A percentile compares a stretch with the other conserved stretches of the same genome.
These are phyloP conservation scores for Pinctada fucata DNA, from an alignment of 2,888 invertebrate genomes.

Conservation along the genomic window DNA sequence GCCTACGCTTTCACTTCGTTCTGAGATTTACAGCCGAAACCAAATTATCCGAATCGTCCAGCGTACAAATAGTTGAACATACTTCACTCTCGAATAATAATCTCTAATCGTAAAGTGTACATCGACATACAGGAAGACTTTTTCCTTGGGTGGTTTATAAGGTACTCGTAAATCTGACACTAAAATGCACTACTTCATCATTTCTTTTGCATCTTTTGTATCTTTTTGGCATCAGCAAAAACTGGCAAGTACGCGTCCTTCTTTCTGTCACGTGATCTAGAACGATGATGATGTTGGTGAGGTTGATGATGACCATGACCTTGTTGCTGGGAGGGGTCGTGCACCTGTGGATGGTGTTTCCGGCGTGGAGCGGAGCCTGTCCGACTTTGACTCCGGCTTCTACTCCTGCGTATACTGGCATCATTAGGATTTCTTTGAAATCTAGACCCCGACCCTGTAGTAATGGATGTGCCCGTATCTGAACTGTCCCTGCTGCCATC, in stretches of 20 bases:
- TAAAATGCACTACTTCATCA: neutral
- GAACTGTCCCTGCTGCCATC: slow-evolving; percentile 20
- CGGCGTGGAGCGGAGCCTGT: neutral
- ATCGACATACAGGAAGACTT: too few relatives aligned
- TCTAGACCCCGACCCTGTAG: slow-evolving; percentile 1
- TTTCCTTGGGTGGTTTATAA: too few relatives aligned
- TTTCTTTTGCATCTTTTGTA: slow-evolving; percentile 16
- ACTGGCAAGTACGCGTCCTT: slow-evolving; percentile 23
- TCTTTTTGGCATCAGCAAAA: slow-evolving; percentile 20
- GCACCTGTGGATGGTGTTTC: slow-evolving; percentile 13
- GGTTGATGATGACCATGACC: slow-evolving; percentile 12
- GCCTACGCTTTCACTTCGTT: too few relatives aligned
- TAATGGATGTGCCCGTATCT: slow-evolving; percentile 3
- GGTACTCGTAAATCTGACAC: too few relatives aligned
- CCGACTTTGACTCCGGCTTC: slow-evolving; percentile 19
- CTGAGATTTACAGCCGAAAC: too few relatives aligned
- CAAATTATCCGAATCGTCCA: too few relatives aligned
- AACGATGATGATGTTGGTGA: slow-evolving; percentile 6
- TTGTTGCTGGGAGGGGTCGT: slow-evolving; percentile 4
- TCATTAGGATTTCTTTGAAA: slow-evolving; percentile 19
- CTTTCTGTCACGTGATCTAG: slow-evolving; percentile 18
- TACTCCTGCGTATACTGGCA: slow-evolving; percentile 20
- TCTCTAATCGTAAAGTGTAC: too few relatives aligned
- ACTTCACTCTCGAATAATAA: too few relatives aligned
- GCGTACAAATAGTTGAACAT: too few relatives aligned